phyloP scores from a whole-genome alignment of 2,113 vertebrate species.

The Trematomus loennbergii region DNA sequence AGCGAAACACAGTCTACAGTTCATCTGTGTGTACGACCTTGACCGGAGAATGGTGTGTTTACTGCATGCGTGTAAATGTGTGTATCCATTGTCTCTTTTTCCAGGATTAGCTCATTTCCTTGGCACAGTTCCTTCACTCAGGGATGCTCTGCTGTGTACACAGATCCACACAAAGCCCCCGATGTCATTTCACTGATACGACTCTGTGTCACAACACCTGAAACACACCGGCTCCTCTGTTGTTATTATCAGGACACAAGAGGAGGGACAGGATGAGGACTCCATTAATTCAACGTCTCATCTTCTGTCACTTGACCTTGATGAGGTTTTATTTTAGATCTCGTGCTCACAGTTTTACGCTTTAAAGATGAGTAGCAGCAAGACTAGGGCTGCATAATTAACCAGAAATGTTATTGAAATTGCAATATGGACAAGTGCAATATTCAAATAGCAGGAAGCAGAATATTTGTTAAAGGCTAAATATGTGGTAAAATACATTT shows the following conservation, averaged over 20 bases:
- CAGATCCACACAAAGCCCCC: constrained; percentile 73
- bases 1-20: not conserved
- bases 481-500: too few relatives aligned
- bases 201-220: constrained; percentile 53
- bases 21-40: constrained; percentile 44
- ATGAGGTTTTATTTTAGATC: constrained; percentile 1
- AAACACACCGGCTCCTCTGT: constrained; percentile 45
- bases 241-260: constrained; percentile 46
- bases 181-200: constrained; percentile 74
- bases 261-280: constrained; percentile 24
- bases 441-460: too few relatives aligned
- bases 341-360: not conserved
- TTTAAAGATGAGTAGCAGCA: not conserved
- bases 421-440: not conserved
- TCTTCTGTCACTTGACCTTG: constrained; percentile 42
- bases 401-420: not conserved
- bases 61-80: constrained; percentile 54
- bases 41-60: constrained; percentile 55
- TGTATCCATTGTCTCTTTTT: constrained; percentile 67
- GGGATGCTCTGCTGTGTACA: constrained; percentile 70
- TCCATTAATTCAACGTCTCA: constrained; percentile 29
- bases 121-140: constrained; percentile 65
- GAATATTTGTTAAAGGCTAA: too few relatives aligned
- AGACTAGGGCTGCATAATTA: too few relatives aligned
- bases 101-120: constrained; percentile 78